Conservation (phyloP, 1,140 invertebrate genomes). For the Leptinotarsa undecemlineata region DNA sequence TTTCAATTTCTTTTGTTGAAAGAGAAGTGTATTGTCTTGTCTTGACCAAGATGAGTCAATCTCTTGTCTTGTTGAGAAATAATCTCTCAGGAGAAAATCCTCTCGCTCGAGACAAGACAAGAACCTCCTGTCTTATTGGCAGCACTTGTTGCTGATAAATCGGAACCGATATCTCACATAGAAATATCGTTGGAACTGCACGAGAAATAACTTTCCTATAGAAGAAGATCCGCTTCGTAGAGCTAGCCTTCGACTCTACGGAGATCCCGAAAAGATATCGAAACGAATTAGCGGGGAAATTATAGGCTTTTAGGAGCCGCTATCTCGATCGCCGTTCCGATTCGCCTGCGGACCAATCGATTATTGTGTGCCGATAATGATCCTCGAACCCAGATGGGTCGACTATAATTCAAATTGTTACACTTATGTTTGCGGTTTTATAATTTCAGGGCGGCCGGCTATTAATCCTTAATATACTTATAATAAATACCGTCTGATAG, state of each 20-base stretch:
- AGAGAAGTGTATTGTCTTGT: too few relatives aligned
- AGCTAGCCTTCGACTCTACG: slow-evolving; percentile 31
- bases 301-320: slow-evolving; percentile 56
- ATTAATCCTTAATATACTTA: slow-evolving; percentile 43
- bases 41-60: too few relatives aligned
- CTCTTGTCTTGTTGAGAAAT: too few relatives aligned
- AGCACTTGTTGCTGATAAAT: too few relatives aligned
- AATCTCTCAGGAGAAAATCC: too few relatives aligned
- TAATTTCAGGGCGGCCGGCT: slow-evolving; percentile 49
- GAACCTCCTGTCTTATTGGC: too few relatives aligned
- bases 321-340: slow-evolving; percentile 51
- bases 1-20: too few relatives aligned
- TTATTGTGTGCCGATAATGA: slow-evolving; percentile 47
- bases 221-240: slow-evolving; percentile 9
- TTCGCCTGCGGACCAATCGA: slow-evolving; percentile 53
- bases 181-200: too few relatives aligned
- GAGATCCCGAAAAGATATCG: slow-evolving; percentile 51
- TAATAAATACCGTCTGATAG: slow-evolving; percentile 42
- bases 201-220: too few relatives aligned
- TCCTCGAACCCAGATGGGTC: slow-evolving; percentile 48
- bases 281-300: slow-evolving; percentile 55
- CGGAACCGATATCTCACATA: too few relatives aligned
- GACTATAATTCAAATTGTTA: slow-evolving; percentile 52
- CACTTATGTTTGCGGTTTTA: slow-evolving; percentile 48
- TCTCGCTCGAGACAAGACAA: too few relatives aligned